Conservation (phyloP, 2,113 vertebrate species). For the Tretioscincus oriximinensis region DNA sequence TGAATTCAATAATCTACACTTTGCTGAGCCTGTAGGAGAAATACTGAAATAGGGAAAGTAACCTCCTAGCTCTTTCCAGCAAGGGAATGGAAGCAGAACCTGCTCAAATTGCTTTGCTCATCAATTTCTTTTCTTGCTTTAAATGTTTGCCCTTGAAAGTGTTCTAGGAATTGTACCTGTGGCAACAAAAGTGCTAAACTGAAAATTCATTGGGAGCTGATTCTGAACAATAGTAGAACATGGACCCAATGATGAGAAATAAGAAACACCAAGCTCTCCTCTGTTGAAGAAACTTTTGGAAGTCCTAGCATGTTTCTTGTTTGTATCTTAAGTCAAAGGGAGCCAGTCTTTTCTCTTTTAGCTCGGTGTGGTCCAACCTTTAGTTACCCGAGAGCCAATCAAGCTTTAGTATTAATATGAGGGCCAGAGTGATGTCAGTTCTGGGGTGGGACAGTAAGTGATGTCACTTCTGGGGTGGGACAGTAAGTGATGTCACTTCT, state of each 20-base stretch:
- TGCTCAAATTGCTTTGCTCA: slow-evolving; percentile 68
- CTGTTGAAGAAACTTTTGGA: too few species aligned
- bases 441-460: too few species aligned
- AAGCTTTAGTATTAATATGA: too few species aligned
- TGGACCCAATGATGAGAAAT: background rate
- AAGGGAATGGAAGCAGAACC: slow-evolving; percentile 74
- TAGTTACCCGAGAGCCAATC: too few species aligned
- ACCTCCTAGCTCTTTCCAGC: slow-evolving; percentile 64
- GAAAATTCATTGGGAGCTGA: slow-evolving; percentile 30
- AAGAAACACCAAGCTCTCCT: slow-evolving; percentile 5
- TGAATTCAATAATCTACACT: slow-evolving; percentile 40
- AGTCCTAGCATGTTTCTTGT: too few species aligned
- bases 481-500: too few species aligned
- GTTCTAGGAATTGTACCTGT: slow-evolving; percentile 73
- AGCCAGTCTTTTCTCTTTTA: background rate
- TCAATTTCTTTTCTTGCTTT: slow-evolving; percentile 77
- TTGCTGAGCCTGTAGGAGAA: background rate
- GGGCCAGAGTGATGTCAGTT: too few species aligned
- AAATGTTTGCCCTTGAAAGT: slow-evolving; percentile 78
- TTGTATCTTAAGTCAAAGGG: background rate
- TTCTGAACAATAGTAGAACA: slow-evolving; percentile 54
- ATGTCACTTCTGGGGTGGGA: too few species aligned
- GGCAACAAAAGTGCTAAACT: slow-evolving; percentile 71
- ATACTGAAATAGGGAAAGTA: slow-evolving; percentile 45
- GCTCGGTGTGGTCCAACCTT: too few species aligned